phyloP scores from a whole-genome alignment of 2,113 vertebrate genomes.

The Sapayoa aenigma region DNA sequence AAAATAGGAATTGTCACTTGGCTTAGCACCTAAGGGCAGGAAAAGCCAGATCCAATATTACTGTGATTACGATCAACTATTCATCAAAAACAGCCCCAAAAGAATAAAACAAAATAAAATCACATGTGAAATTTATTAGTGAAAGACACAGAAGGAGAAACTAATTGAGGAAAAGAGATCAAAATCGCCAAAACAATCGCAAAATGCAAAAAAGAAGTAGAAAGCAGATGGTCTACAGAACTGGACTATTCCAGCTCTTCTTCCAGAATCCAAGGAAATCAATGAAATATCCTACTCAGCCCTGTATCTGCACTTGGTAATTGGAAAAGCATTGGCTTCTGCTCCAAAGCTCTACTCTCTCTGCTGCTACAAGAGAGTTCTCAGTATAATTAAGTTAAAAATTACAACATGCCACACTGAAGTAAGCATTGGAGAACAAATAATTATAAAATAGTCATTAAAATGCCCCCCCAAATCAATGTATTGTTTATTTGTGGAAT shows the following conservation, averaged over 20 bases:
- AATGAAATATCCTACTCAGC: neutral
- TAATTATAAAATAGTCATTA: neutral
- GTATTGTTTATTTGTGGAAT: slow-evolving; percentile 31
- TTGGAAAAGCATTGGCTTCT: neutral
- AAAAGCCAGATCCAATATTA: neutral
- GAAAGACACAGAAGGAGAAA: neutral
- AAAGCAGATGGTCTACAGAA: neutral
- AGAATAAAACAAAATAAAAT: neutral
- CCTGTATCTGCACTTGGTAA: neutral
- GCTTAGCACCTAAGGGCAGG: too few relatives aligned
- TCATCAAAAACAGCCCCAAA: neutral
- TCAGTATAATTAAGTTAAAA: neutral
- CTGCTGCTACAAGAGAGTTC: neutral
- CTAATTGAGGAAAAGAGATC: neutral
- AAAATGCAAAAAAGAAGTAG: neutral
- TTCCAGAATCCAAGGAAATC: neutral
- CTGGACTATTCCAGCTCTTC: neutral
- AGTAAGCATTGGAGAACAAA: slow-evolving; percentile 18
- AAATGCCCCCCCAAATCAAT: neutral
- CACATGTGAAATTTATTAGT: neutral
- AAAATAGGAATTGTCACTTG: neutral
- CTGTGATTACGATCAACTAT: neutral
- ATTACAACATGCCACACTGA: neutral
- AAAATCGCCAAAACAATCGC: neutral
- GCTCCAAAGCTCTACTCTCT: neutral